Percentiles rank a stretch among this genome's conserved stretches.
phyloP scores from a whole-genome alignment of 2,113 vertebrate species.

The Cyprinodon brontotheroides region DNA sequence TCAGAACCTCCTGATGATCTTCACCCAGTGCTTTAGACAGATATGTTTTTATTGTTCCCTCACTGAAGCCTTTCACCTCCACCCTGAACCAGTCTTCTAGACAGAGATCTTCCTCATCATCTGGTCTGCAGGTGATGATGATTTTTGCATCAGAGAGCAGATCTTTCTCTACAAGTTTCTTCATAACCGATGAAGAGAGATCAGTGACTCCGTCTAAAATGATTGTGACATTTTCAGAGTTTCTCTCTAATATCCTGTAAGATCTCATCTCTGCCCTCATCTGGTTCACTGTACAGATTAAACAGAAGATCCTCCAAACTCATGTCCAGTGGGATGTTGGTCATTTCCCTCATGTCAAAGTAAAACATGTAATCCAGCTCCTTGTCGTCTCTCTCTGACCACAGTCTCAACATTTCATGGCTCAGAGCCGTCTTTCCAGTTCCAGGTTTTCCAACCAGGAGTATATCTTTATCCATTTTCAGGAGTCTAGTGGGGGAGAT shows the following conservation, averaged over 20 bases:
- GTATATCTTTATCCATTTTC: background rate
- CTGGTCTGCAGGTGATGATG: constrained; percentile 41
- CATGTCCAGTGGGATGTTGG: background rate
- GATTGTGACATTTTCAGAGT: constrained; percentile 34
- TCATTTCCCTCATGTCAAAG: constrained; percentile 41
- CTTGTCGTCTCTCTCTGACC: constrained; percentile 10
- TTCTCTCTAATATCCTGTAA: constrained; percentile 28
- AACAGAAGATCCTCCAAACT: constrained; percentile 43
- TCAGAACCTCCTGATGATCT: constrained; percentile 3
- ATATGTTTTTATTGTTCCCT: constrained; percentile 21
- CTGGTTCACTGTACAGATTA: constrained; percentile 11
- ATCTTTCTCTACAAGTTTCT: constrained; percentile 1
- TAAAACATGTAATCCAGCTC: constrained; percentile 53
- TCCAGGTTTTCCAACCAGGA: constrained; percentile 46
- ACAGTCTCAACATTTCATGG: constrained; percentile 36
- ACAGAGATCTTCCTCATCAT: constrained; percentile 10
- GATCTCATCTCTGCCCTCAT: constrained; percentile 29
- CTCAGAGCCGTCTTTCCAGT: constrained; percentile 38
- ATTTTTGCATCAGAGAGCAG: constrained; percentile 33
- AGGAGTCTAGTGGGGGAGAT: constrained; percentile 23
- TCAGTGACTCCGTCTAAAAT: constrained; percentile 38
- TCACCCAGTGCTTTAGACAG: constrained; percentile 1
- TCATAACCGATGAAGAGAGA: constrained; percentile 1
- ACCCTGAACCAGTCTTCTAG: constrained; percentile 3
- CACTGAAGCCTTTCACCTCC: constrained; percentile 52